Conservation (phyloP, 2,113 vertebrate species). For the Bos indicus region DNA sequence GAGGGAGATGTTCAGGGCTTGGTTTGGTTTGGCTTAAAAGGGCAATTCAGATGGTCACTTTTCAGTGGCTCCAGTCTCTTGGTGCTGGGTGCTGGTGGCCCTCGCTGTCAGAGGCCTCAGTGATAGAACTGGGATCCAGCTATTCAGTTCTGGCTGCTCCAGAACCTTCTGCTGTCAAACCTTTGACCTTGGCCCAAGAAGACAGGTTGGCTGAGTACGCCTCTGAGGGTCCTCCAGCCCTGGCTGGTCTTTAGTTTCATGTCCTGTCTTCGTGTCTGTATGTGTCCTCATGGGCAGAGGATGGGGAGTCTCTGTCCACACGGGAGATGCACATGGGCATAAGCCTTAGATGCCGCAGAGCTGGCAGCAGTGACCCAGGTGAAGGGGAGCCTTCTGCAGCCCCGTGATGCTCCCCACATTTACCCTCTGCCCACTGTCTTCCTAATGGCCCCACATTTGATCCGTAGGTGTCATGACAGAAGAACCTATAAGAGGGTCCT, state of each 20-base stretch:
- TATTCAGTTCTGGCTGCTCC: neutral
- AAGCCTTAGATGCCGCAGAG: rapidly evolving
- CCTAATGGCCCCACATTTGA: neutral
- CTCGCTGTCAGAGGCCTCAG: neutral
- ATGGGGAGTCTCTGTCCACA: no score
- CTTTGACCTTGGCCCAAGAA: neutral
- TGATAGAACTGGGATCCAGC: neutral
- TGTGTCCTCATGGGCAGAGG: rapidly evolving
- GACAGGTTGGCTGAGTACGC: neutral
- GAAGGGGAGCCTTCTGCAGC: neutral
- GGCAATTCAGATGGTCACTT: neutral
- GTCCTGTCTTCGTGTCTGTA: neutral
- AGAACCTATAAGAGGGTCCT: neutral
- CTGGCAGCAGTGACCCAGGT: neutral
- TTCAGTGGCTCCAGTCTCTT: neutral
- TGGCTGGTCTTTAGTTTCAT: neutral
- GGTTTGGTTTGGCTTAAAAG: neutral
- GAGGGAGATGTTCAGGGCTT: neutral
- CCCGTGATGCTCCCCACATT: rapidly evolving
- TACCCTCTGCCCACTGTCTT: neutral
- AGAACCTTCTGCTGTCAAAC: neutral
- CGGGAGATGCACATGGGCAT: rapidly evolving
- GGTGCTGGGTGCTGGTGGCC: neutral
- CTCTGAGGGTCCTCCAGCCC: neutral
- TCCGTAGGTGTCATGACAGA: neutral